A percentile compares a stretch with the other conserved stretches of the same genome.
These are phyloP conservation scores for Falco berigora DNA, from an alignment of 2,797 vertebrate genomes.

Conservation along the genomic window DNA sequence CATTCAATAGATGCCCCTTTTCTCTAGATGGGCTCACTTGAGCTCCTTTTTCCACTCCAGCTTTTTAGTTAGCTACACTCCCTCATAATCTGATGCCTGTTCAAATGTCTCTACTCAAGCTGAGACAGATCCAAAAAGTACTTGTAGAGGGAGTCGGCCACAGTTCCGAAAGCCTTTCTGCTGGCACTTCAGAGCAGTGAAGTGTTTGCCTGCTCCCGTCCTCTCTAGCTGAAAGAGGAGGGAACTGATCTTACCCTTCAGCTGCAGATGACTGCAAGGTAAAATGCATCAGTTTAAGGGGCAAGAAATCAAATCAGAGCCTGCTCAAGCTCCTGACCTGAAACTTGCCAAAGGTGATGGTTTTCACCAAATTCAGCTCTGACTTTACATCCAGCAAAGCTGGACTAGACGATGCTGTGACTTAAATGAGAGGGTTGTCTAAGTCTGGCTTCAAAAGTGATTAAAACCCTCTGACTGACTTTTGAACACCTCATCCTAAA, in stretches of 20 bases:
- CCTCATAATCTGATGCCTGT: background rate
- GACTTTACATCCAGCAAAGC: background rate
- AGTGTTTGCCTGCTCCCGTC: constrained; percentile 19
- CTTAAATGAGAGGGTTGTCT: background rate
- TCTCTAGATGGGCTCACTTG: background rate
- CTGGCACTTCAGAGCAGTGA: background rate
- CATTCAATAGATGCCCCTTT: background rate
- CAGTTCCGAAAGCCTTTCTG: background rate
- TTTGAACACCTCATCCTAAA: background rate
- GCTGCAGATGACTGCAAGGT: background rate
- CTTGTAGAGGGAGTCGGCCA: constrained; percentile 31
- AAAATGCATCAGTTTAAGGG: background rate
- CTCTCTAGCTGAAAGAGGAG: background rate
- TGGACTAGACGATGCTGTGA: background rate
- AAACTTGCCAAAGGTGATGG: background rate
- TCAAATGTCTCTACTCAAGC: constrained; percentile 1
- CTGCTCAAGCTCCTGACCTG: background rate
- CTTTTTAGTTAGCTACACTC: background rate
- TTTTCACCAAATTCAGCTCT: background rate
- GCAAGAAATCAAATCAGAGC: background rate
- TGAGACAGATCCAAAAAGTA: background rate
- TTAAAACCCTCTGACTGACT: background rate
- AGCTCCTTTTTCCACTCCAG: background rate
- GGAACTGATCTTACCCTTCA: background rate
- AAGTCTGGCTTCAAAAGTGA: background rate